These are phyloP conservation scores for Amblyornis subalaris DNA, from an alignment of 2,113 vertebrate species.

Conservation along the genomic window DNA sequence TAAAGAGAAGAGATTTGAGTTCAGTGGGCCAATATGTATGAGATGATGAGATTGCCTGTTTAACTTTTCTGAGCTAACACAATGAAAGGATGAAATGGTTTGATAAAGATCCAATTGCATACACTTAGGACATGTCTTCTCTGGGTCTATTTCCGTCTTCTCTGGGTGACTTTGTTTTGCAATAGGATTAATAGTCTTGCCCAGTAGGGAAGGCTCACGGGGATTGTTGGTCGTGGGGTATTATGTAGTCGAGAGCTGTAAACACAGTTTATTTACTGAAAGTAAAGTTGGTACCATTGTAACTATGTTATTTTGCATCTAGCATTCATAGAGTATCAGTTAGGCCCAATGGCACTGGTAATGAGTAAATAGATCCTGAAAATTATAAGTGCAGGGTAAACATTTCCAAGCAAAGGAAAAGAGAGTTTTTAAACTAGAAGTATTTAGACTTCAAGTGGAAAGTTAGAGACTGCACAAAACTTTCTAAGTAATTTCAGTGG, in stretches of 20 bases:
- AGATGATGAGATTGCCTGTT: background rate
- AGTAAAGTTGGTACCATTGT: background rate
- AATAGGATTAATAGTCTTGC: background rate
- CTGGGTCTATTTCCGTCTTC: background rate
- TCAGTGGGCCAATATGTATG: background rate
- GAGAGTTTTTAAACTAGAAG: background rate
- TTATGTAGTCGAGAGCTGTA: background rate
- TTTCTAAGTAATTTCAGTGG: background rate
- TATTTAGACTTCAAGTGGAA: background rate
- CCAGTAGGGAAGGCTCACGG: background rate
- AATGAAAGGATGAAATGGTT: background rate
- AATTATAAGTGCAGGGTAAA: background rate
- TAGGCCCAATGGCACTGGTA: background rate
- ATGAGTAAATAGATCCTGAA: background rate
- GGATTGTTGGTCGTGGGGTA: background rate
- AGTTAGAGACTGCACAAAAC: rapidly evolving
- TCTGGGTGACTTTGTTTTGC: background rate
- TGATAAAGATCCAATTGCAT: background rate
- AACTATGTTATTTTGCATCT: background rate
- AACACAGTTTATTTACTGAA: background rate
- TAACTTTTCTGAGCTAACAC: background rate
- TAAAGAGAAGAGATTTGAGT: background rate
- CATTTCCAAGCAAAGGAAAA: background rate
- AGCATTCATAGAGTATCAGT: background rate
- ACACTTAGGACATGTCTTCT: background rate